A percentile compares a stretch with the other conserved stretches of the same genome.
Conservation (phyloP, 1,140 invertebrate species). For the Drosophila parabipectinata region DNA sequence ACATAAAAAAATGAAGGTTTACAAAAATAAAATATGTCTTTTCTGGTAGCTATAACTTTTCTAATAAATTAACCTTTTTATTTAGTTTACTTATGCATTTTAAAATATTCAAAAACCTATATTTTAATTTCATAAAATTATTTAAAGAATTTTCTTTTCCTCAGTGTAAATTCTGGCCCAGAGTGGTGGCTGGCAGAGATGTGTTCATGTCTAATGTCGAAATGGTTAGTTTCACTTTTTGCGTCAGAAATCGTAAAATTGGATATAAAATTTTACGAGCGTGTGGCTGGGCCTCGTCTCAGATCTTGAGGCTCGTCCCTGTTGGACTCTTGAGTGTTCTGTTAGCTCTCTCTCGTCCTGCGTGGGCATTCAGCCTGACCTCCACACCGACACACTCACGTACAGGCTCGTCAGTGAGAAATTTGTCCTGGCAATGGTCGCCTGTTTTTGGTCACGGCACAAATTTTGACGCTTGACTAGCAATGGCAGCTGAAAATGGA, state of each 20-base stretch:
- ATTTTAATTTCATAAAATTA: too few relatives aligned
- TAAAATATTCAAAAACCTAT: too few relatives aligned
- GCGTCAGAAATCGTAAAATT: conserved; percentile 82
- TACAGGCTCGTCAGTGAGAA: conserved; percentile 16
- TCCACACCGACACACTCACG: conserved; percentile 6
- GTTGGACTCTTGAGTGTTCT: conserved; percentile 54
- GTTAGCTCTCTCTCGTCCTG: conserved; percentile 53
- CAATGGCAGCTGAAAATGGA: conserved; percentile 57
- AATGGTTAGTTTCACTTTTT: conserved; percentile 83
- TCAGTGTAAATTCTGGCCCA: conserved; percentile 29
- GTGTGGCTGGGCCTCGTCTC: conserved; percentile 66
- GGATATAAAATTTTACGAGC: conserved; percentile 83
- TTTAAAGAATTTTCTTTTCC: neutral
- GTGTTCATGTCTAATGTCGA: conserved; percentile 82
- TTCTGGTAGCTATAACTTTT: too few relatives aligned
- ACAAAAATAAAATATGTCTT: too few relatives aligned
- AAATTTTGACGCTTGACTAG: conserved; percentile 81
- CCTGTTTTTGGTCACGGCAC: conserved; percentile 78
- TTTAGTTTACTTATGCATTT: too few relatives aligned
- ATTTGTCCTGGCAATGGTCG: conserved; percentile 63
- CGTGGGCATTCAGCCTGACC: conserved; percentile 24
- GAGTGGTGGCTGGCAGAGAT: conserved; percentile 46
- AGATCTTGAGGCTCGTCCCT: conserved; percentile 17
- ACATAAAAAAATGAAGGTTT: too few relatives aligned
- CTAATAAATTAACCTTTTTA: too few relatives aligned